Evolutionary conservation across 2,113 vertebrate species (phyloP).

Genomic region (Dasypus novemcinctus): DNA sequence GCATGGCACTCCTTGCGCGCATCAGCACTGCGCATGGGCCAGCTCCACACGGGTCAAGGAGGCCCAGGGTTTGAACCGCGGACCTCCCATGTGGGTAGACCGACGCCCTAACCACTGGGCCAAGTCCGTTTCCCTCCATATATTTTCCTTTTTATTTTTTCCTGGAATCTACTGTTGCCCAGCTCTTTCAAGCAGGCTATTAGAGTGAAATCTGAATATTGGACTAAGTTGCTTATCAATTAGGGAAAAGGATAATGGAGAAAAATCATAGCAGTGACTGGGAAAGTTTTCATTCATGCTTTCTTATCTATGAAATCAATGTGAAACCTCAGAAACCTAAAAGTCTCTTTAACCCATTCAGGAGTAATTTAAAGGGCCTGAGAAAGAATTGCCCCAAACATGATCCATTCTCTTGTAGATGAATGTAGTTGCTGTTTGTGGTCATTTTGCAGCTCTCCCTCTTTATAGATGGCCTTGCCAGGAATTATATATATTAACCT

Average conservation of each 20-base stretch:
- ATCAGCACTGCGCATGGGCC: no score
- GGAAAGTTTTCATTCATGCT: neutral
- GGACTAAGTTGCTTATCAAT: neutral
- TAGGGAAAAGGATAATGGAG: neutral
- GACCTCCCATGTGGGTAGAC: no score
- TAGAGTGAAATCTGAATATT: neutral
- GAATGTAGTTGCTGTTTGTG: neutral
- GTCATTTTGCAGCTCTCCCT: neutral
- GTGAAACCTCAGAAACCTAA: conserved; percentile 14
- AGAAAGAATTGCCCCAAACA: neutral
- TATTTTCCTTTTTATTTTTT: neutral
- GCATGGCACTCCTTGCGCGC: no score
- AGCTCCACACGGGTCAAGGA: no score
- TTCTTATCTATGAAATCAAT: conserved; percentile 3
- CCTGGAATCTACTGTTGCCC: neutral
- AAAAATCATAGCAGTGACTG: neutral
- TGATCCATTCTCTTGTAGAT: neutral
- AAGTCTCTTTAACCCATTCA: neutral
- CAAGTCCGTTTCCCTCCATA: no score
- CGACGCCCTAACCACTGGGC: no score
- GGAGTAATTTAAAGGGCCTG: neutral
- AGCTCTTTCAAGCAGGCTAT: neutral
- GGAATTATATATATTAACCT: neutral
- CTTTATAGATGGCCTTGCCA: neutral
- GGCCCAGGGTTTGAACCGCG: no score